These are phyloP conservation scores for Talpa occidentalis DNA, from an alignment of 2,113 vertebrate genomes.

Conservation along the genomic window DNA sequence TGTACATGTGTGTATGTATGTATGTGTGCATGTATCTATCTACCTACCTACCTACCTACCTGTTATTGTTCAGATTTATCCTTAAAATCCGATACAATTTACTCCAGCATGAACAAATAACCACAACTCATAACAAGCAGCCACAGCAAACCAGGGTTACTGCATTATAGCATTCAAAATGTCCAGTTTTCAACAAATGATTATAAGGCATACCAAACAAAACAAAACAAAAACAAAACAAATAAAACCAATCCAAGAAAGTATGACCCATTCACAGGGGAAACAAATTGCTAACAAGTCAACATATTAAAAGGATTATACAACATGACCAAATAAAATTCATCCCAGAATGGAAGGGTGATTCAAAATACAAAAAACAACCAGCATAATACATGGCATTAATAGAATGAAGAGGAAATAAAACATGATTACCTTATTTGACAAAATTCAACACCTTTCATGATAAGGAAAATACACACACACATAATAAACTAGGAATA, in stretches of 20 bases:
- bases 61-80: constrained; percentile 2
- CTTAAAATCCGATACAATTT: background rate
- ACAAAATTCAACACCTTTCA: background rate
- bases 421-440: background rate
- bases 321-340: background rate
- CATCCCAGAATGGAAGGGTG: background rate
- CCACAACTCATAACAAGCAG: background rate
- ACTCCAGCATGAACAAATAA: background rate
- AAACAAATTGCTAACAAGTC: background rate
- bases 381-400: background rate
- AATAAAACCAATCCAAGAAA: background rate
- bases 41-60: background rate
- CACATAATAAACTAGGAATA: background rate
- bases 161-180: background rate
- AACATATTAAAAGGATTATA: background rate
- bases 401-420: background rate
- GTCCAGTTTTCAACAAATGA: background rate
- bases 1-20: background rate
- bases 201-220: background rate
- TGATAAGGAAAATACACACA: background rate
- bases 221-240: background rate
- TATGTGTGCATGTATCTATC: too few species aligned
- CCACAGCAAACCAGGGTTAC: background rate
- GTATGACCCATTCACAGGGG: background rate
- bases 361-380: background rate